Evolutionary conservation across 2,888 invertebrate genomes (phyloP), one percentile per base, ranked within the genome.

Genomic region (Xiphydria camelus): DNA sequence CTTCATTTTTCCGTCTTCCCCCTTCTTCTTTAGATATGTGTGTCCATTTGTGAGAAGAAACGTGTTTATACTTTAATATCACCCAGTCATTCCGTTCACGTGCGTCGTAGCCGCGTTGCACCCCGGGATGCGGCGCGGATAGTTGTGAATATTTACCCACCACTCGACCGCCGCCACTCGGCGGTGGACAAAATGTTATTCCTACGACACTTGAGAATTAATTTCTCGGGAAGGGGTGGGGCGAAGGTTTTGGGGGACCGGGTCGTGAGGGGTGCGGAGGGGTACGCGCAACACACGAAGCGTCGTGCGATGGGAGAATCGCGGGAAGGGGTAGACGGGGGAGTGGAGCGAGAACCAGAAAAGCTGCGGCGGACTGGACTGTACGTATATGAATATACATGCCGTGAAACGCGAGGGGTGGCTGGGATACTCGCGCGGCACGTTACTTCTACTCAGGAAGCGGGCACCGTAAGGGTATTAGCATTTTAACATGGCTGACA

Each of bases 341-440:
- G 47, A 41, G 49, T 51, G 40, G 40, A 23, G 25, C 38, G 36
- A 15, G 14, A 32, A 34, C 20, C 42, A 32, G 42, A 47, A 46
- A 26, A 36, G 40, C 40, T 49, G 33, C 45, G 49, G 15, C 47
- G 14, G 48, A 45, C 51, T 38, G 51, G 50, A 34, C 47, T 10
- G 35, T 48, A n/a, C n/a, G n/a, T n/a, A n/a, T n/a, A 61, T 59
- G 59, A 57, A 62, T 63, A 64, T 59, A 59, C 59, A 64, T 58
- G 51, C 17, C 25, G 21, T 48, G 37, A 51, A 49, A 44, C 56
- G 47, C 47, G 39, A 15, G 19, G 5, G 36, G 20, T 17, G 25
- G 19, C 42, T 17, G 33, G n/a, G n/a, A n/a, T n/a, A n/a, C n/a
- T n/a, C 26, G 36, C 31, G 20, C 26, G 14, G 26, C 26, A 26